phyloP scores from a whole-genome alignment of 2,888 invertebrate genomes.

The Aphrophora alni region DNA sequence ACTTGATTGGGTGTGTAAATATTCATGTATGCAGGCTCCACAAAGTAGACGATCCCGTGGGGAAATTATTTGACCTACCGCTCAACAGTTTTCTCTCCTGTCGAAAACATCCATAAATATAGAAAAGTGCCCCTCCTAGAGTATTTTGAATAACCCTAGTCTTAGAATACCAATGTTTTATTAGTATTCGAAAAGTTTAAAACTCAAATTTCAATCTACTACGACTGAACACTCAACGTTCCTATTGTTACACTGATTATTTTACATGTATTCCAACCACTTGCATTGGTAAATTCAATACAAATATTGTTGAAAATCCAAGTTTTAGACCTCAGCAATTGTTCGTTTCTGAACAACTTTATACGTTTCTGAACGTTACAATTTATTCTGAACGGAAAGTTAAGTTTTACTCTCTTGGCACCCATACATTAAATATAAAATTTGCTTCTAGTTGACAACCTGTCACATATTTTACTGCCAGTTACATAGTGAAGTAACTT shows the following conservation, averaged over 20 bases:
- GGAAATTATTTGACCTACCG: constrained; percentile 6
- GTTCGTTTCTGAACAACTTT: too few relatives aligned
- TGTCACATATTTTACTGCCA: not conserved
- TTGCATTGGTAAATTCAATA: too few relatives aligned
- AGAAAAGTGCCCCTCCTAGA: not conserved
- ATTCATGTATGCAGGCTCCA: constrained; percentile 1
- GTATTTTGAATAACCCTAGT: not conserved
- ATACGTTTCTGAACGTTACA: not conserved
- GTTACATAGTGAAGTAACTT: not conserved
- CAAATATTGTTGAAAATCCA: too few relatives aligned
- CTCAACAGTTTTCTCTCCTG: not conserved
- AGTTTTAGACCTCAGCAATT: too few relatives aligned
- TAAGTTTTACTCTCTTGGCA: constrained; percentile 2
- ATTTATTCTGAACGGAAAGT: not conserved
- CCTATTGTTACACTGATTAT: too few relatives aligned
- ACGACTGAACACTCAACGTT: not conserved
- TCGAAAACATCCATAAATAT: constrained; percentile 4
- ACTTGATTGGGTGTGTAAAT: constrained; percentile 5
- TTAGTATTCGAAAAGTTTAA: not conserved
- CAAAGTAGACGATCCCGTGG: not conserved
- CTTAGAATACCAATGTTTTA: not conserved
- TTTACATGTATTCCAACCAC: too few relatives aligned
- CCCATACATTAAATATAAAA: not conserved
- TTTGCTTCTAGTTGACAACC: not conserved
- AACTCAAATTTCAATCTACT: not conserved